phyloP scores from a whole-genome alignment of 2,888 invertebrate species.

The Ichneumoninae sp. region DNA sequence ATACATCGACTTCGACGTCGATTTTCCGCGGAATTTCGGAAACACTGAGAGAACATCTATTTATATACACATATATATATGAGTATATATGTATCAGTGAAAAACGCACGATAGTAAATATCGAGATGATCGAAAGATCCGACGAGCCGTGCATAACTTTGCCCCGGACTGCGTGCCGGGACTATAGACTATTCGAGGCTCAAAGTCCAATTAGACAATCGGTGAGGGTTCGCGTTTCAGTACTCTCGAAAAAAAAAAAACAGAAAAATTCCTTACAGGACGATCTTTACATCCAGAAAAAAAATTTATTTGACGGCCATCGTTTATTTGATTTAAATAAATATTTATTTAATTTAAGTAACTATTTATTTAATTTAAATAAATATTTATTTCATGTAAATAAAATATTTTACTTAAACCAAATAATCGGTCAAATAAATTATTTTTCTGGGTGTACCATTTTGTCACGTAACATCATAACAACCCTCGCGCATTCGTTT shows the following conservation, averaged over 20 bases:
- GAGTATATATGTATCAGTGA: neutral
- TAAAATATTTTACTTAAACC: no score
- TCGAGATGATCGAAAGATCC: constrained; percentile 55
- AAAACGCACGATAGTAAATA: neutral
- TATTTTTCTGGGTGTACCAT: no score
- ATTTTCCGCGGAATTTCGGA: neutral
- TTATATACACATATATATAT: neutral
- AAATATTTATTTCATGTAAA: no score
- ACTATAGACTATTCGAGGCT: constrained; percentile 63
- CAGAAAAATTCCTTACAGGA: neutral
- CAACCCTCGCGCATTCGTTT: neutral
- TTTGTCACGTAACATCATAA: neutral
- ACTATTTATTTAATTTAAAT: no score
- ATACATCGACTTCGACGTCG: neutral
- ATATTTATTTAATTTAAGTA: no score
- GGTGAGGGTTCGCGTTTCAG: constrained; percentile 58
- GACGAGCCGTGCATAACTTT: constrained; percentile 55
- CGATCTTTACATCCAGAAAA: no score
- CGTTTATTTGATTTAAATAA: no score
- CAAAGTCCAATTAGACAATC: constrained; percentile 58
- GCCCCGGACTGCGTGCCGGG: constrained; percentile 50
- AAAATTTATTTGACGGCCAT: no score
- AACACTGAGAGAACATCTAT: neutral
- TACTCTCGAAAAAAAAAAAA: constrained; percentile 42
- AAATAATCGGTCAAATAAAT: no score